A percentile compares a stretch with the other conserved stretches of the same genome.
Evolutionary conservation across 1,140 invertebrate genomes (phyloP).

Genomic region (Pteromalus puparum): DNA sequence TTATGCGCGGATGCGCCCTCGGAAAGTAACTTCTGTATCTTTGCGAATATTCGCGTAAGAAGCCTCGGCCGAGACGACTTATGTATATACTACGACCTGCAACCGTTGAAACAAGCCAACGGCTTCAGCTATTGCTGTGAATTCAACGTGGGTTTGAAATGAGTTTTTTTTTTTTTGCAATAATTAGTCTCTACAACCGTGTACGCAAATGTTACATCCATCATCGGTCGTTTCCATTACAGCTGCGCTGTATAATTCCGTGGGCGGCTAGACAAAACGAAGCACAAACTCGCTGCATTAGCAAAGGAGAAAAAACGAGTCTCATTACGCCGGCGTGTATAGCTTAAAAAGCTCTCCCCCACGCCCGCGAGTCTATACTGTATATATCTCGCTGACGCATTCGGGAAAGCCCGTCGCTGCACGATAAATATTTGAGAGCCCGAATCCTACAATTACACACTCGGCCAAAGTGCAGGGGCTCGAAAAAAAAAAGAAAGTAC

Average conservation of each 20-base stretch:
- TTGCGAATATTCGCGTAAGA: neutral
- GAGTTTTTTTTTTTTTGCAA: no score
- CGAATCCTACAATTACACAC: constrained; percentile 19
- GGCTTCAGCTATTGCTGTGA: no score
- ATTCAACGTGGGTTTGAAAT: no score
- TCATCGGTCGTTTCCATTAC: no score
- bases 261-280: neutral
- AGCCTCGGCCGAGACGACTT: neutral
- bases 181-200: neutral
- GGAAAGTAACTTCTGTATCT: constrained; percentile 6
- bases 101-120: neutral
- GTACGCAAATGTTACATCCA: neutral
- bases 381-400: neutral
- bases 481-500: neutral
- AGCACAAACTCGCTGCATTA: neutral
- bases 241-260: no score
- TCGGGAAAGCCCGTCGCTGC: neutral
- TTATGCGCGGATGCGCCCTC: neutral
- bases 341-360: neutral
- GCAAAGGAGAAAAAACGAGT: neutral
- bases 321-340: neutral
- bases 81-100: neutral
- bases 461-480: constrained; percentile 2
- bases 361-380: neutral
- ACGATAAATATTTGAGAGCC: constrained; percentile 33